Percentiles rank a stretch among this genome's conserved stretches.
phyloP scores from a whole-genome alignment of 2,888 invertebrate species.

The Dryocosmus kuriphilus region DNA sequence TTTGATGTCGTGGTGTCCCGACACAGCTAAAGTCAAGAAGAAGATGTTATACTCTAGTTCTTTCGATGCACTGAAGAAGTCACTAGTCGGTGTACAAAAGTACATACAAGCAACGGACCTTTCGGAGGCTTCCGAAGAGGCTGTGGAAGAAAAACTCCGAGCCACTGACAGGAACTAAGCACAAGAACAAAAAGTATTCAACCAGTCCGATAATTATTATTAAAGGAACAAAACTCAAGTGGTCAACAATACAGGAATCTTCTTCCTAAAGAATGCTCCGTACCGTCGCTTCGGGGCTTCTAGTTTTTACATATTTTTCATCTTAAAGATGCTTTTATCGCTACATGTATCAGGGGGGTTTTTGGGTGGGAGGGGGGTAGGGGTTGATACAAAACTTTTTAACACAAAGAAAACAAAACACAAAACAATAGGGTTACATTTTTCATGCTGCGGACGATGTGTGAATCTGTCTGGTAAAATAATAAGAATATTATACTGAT shows the following conservation, averaged over 20 bases:
- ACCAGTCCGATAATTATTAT: constrained; percentile 66
- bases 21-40: constrained; percentile 94
- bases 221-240: constrained; percentile 63
- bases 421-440: constrained; percentile 63
- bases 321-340: constrained; percentile 72
- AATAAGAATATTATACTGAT: constrained; percentile 75
- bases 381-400: constrained; percentile 59
- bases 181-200: constrained; percentile 63
- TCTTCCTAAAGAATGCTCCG: constrained; percentile 71
- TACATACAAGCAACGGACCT: constrained; percentile 98
- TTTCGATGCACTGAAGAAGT: constrained; percentile 98
- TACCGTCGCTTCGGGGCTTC: constrained; percentile 68
- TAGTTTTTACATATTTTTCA: constrained; percentile 76
- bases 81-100: constrained; percentile 97
- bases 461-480: constrained; percentile 75
- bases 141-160: constrained; percentile 95
- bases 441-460: constrained; percentile 73
- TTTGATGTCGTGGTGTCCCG: constrained; percentile 99
- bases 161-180: constrained; percentile 93
- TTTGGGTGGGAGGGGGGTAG: constrained; percentile 53
- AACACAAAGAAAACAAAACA: constrained; percentile 62
- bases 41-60: constrained; percentile 93
- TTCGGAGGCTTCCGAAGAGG: constrained; percentile 95
- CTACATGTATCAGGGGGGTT: constrained; percentile 64
- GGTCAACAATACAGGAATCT: constrained; percentile 67